phyloP scores from a whole-genome alignment of 92 coral and sea anemone genomes.

The Parazoanthus darwini region DNA sequence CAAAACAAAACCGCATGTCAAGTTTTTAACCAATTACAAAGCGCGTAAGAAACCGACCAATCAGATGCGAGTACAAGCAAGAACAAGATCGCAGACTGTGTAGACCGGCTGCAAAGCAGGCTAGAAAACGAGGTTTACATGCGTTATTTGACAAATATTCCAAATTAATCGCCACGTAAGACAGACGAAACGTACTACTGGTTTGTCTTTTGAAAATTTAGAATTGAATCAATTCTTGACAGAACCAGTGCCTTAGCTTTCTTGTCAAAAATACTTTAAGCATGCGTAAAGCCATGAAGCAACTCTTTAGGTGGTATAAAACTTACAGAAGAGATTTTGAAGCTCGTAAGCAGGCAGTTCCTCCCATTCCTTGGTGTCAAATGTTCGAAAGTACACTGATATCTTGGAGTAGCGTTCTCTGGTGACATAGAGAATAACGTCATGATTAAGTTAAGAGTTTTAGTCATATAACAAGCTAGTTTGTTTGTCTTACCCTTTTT shows the following conservation, averaged over 20 bases:
- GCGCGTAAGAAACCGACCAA: too few species aligned
- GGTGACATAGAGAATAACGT: not conserved
- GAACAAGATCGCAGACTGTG: too few species aligned
- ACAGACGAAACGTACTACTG: too few species aligned
- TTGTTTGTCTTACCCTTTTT: not conserved
- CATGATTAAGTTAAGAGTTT: not conserved
- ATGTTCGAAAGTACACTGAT: constrained; percentile 7
- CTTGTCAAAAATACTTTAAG: not conserved
- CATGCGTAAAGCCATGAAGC: not conserved
- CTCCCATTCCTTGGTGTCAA: constrained; percentile 4
- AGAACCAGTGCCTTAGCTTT: not conserved
- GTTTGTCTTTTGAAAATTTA: too few species aligned
- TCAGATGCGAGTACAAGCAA: too few species aligned
- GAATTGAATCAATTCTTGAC: not conserved
- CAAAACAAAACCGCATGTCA: too few species aligned
- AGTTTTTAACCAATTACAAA: too few species aligned
- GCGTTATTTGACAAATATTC: too few species aligned
- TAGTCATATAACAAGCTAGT: not conserved
- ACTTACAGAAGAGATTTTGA: not conserved
- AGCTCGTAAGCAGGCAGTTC: constrained; percentile 21
- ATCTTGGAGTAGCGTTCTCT: constrained; percentile 19
- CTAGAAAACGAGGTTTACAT: too few species aligned
- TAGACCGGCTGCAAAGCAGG: too few species aligned
- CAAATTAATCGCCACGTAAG: too few species aligned
- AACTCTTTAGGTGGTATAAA: not conserved